Evolutionary conservation across 2,797 vertebrate species (phyloP).

Genomic region (Graptemys geographica): DNA sequence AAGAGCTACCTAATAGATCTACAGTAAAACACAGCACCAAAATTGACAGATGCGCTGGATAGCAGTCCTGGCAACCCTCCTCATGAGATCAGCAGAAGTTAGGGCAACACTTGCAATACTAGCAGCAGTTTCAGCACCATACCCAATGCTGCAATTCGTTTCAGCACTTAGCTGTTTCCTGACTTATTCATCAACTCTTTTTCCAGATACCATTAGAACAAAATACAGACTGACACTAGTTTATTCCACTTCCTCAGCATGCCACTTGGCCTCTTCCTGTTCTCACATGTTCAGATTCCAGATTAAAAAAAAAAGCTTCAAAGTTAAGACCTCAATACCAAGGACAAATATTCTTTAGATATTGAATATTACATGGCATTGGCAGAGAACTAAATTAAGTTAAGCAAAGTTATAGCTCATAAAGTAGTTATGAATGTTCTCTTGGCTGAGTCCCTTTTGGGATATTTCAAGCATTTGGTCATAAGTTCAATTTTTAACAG

Average conservation of each 20-base stretch:
- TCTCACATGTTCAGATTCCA: conserved; percentile 1
- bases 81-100: neutral
- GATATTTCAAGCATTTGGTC: conserved; percentile 39
- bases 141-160: neutral
- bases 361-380: conserved; percentile 26
- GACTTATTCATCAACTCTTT: neutral
- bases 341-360: neutral
- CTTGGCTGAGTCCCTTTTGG: conserved; percentile 26
- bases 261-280: neutral
- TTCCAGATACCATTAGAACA: neutral
- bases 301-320: neutral
- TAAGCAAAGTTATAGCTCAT: conserved; percentile 33
- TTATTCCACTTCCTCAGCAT: conserved; percentile 1
- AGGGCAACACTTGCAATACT: neutral
- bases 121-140: neutral
- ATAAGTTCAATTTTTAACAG: conserved; percentile 49
- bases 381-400: conserved; percentile 46
- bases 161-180: neutral
- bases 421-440: conserved; percentile 43
- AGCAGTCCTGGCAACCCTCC: neutral
- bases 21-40: neutral
- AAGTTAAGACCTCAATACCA: conserved; percentile 34
- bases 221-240: neutral
- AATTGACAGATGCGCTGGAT: neutral
- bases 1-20: neutral